These are phyloP conservation scores for Hydraecia micacea DNA, from an alignment of 2,888 invertebrate species.

Conservation along the genomic window DNA sequence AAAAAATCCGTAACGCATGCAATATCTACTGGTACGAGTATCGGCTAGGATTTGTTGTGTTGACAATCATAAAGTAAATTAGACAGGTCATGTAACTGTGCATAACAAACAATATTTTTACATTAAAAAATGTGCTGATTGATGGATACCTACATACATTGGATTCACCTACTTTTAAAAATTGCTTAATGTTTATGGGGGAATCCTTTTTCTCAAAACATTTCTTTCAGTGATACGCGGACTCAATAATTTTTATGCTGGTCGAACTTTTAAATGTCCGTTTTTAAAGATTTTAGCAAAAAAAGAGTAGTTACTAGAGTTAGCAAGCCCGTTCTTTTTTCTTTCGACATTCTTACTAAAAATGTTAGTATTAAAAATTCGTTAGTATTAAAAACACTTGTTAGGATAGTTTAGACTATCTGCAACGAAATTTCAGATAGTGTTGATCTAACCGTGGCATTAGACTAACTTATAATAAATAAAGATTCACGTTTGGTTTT, in stretches of 20 bases:
- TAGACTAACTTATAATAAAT: neutral
- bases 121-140: neutral
- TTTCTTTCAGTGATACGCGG: too few species aligned
- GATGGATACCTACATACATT: neutral
- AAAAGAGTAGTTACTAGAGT: neutral
- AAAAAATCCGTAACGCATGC: conserved; percentile 6
- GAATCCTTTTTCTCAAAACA: neutral
- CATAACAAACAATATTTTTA: neutral
- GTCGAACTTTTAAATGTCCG: neutral
- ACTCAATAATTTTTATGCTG: neutral
- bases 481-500: neutral
- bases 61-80: conserved; percentile 21
- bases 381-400: neutral
- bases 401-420: neutral
- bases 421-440: neutral
- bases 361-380: neutral
- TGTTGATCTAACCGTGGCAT: neutral
- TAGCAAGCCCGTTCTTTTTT: neutral
- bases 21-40: neutral
- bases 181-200: neutral
- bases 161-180: neutral
- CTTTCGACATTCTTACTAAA: neutral
- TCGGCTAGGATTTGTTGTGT: neutral
- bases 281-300: neutral
- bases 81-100: neutral